Evolutionary conservation across 2,888 invertebrate species (phyloP), one percentile per base, ranked within the genome.

Genomic region (Rhaphigaster nebulosa): DNA sequence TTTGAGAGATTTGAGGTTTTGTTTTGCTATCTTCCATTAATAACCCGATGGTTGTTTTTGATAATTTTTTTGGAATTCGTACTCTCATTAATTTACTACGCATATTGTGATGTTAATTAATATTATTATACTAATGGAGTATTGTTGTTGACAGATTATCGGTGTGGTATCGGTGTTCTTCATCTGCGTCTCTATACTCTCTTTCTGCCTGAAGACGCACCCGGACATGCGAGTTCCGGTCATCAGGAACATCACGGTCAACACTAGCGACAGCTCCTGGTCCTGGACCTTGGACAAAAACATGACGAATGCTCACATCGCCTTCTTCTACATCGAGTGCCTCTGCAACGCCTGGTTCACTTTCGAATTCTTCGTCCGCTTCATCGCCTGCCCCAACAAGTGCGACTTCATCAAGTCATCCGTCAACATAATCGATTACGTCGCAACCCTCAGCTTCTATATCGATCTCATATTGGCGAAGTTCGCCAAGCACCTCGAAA

Each of bases 321-420:
- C 98, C 93, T 99, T 99, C 95, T 99, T 99, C 95, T 99, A 99
- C 95, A 98, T 99, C 93, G 99, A 99, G 95, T 98, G 98, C 95
- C 96, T 99, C 92, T 99, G 99, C 95, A 99, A 99, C 94, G 98
- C 99, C 92, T 99, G 99, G 99, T 99, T 99, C 95, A 99, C 99
- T 60, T 96, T 99, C 93, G 99, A 99, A 94, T 98, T 99, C 94
- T 95, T 99, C 93, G 94, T 97, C 92, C 96, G 99, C 92, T 98
- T 99, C 95, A 97, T 98, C 93, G 98, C 98, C 90, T 97, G 98
- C 92, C 93, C 93, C 65, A 98, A 97, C 94, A 98, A 98, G 94
- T 97, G 97, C 94, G 97, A 97, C 93, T 99, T 99, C 95, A 96
- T 99, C 94, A 97, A 97, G 94, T 98, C 97, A 93, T 99, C 99